Conservation (phyloP, 1,140 invertebrate species). For the Octopus bimaculoides region DNA sequence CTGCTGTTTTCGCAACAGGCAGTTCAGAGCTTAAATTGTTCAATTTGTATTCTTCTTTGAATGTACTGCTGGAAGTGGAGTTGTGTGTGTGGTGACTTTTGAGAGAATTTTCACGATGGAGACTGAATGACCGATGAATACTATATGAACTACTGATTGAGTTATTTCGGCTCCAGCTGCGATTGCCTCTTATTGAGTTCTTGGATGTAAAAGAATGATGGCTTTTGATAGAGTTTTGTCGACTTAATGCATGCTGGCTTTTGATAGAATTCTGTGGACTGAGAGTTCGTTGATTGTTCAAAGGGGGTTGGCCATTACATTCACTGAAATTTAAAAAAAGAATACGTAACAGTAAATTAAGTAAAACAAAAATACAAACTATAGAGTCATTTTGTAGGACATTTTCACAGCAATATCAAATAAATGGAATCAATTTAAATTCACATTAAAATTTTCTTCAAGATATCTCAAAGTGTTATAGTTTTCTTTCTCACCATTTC, state of each 20-base stretch:
- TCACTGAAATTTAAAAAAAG: constrained; percentile 56
- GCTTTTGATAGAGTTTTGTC: constrained; percentile 69
- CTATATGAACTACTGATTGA: constrained; percentile 48
- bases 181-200: constrained; percentile 65
- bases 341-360: background rate
- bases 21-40: constrained; percentile 47
- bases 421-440: too few species aligned
- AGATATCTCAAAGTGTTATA: too few species aligned
- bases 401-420: too few species aligned
- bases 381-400: too few species aligned
- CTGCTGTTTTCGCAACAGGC: constrained; percentile 25
- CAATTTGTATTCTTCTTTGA: constrained; percentile 55
- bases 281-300: constrained; percentile 57
- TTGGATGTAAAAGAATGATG: constrained; percentile 61
- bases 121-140: constrained; percentile 46
- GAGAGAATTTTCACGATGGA: constrained; percentile 55
- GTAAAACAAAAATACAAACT: too few species aligned
- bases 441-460: too few species aligned
- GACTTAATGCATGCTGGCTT: constrained; percentile 53
- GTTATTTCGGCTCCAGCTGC: constrained; percentile 48
- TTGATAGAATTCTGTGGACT: constrained; percentile 62
- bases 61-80: constrained; percentile 43
- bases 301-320: constrained; percentile 67
- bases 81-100: constrained; percentile 46
- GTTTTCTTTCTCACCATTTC: too few species aligned